Evolutionary conservation across 2,888 invertebrate genomes (phyloP), one percentile per base, ranked within the genome.

Genomic region (Heliconius charithonia): DNA sequence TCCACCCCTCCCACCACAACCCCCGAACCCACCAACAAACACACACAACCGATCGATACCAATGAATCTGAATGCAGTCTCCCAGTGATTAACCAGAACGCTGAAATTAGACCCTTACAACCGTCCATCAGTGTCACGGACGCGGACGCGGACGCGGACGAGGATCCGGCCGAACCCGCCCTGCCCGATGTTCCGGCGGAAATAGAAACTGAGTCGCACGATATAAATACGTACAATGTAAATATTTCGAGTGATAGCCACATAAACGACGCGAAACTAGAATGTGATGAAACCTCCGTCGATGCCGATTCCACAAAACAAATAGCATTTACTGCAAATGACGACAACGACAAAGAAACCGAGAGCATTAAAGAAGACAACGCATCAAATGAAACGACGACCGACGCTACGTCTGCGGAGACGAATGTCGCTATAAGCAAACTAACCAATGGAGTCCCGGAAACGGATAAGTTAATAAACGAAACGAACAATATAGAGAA

Each of bases 1-100:
- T 85, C 91, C 88, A 16, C n/a, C 16, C 62, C 37, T 73, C 56
- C 72, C 25, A 25, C 27, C 41, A 19, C 27, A 22, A 32, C 63
- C 4, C 32, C 25, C 63, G 41, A 74, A 32, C 19, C 59, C 63
- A 56, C 84, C 82, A 81, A 85, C 81, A 83, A 86, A 77, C 78
- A 84, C 75, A 84, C 56, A 74, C 37, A 80, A 73, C 29, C 76
- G 51, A 75, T 76, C 66, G 75, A 75, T 41, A 76, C 79, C 29
- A 72, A 70, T 32, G 74, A 76, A 71, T 74, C 71, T 25, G 29
- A 72, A 72, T 74, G 73, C 59, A 74, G 27, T 74, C 63, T 74
- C 56, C 71, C 62, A 74, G 25, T 25, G 27, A 67, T n/a, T 59
- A n/a, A 71, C 29, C 66, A 72, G 16, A 79, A 73, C n/a, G 59